Evolutionary conservation across 2,797 vertebrate species (phyloP).

Genomic region (Simalia tracyae): DNA sequence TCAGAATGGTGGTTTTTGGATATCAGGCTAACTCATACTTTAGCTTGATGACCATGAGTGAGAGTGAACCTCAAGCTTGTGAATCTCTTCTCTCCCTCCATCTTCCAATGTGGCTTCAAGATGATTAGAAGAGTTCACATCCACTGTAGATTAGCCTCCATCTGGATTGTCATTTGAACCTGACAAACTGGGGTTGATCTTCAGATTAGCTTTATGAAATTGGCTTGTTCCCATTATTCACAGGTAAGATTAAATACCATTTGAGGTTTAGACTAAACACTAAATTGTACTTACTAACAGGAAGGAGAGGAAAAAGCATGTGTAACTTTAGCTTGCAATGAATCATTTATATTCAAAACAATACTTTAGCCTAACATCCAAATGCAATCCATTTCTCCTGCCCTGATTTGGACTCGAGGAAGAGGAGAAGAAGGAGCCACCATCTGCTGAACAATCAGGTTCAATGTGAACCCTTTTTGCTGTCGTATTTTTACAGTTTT

Average conservation of each 20-base stretch:
- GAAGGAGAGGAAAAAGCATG: neutral
- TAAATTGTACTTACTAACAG: neutral
- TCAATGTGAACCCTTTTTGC: slow-evolving; percentile 15
- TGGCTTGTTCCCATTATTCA: neutral
- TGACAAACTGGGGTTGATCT: neutral
- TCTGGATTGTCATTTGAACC: neutral
- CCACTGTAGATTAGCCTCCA: neutral
- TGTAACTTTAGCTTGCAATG: neutral
- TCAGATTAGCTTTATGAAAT: neutral
- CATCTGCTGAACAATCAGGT: slow-evolving; percentile 15
- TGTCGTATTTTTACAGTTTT: slow-evolving; percentile 54
- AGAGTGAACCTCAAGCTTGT: neutral
- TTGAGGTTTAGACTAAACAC: neutral
- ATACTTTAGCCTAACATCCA: neutral
- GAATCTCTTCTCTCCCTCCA: neutral
- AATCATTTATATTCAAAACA: neutral
- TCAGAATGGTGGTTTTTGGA: neutral
- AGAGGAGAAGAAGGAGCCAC: neutral
- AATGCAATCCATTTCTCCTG: slow-evolving; percentile 1
- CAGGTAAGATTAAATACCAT: neutral
- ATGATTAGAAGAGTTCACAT: neutral
- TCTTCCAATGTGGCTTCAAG: neutral
- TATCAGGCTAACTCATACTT: neutral
- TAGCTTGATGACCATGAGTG: neutral
- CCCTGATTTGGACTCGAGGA: neutral